Evolutionary conservation across 2,888 invertebrate genomes (phyloP), one percentile per base, ranked within the genome.

Genomic region (Isotomurus palustris): DNA sequence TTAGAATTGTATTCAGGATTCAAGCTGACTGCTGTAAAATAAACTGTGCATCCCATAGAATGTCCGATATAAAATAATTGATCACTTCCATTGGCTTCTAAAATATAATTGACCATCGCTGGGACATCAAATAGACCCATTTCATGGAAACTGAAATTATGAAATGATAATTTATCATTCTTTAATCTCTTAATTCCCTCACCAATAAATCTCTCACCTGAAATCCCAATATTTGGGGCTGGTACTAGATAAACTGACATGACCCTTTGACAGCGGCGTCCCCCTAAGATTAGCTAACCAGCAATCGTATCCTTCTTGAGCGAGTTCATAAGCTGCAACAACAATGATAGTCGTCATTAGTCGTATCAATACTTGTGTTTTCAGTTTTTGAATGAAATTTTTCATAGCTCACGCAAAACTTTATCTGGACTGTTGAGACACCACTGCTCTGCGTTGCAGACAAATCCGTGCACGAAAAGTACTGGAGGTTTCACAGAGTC

Each of bases 1-100:
- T 47, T 47, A 6, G 47, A 27, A 28, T 28, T 27, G 10, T 28
- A 47, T 19, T 47, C 47, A 27, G 47, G 47, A 3, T 5, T 25
- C 6, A 47, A 8, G 28, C 28, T 6, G 28, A 47, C 28, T 6
- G 28, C 25, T 27, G 29, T n/a, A 27, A 47, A 47, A 29, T 21
- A 47, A 3, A 47, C 47, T 3, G 28, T 19, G 17, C 28, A 27
- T 22, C 47, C 47, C 47, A 47, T 47, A 5, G 47, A 47, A 27
- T 43, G 43, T 3, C 43, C 43, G 22, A 43, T 43, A 43, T 43
- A 43, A 24, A 12, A 43, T 5, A 43, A 12, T 5, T 19, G 10
- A 8, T 10, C 43, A 24, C 24, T 43, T 22, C 43, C 43, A 22
- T 21, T 43, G 4, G 4, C 12, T 24, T 43, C 43, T 24, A 43